Conservation (phyloP, 2,113 vertebrate species). For the Strix uralensis region DNA sequence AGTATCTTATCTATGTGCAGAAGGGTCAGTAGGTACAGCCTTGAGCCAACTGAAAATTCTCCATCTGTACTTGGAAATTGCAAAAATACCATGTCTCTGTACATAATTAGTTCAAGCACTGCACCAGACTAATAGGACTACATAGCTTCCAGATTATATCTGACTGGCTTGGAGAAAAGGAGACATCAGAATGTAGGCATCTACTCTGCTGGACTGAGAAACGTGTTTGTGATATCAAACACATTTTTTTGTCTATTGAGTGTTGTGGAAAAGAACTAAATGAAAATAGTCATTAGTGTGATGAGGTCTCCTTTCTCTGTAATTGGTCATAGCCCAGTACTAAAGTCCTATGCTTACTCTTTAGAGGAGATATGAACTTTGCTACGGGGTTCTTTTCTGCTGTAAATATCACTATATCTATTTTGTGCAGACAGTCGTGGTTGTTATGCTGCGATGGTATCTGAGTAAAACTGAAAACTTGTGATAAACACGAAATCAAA, state of each 20-base stretch:
- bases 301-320: background rate
- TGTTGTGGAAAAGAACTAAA: background rate
- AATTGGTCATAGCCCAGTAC: background rate
- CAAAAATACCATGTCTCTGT: background rate
- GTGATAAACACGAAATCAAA: background rate
- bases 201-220: background rate
- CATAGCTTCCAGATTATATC: background rate
- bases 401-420: background rate
- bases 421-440: background rate
- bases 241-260: background rate
- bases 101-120: background rate
- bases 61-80: background rate
- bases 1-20: background rate
- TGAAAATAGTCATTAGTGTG: background rate
- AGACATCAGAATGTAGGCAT: background rate
- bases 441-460: background rate
- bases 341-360: background rate
- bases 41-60: background rate
- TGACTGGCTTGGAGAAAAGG: background rate
- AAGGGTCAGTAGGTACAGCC: background rate
- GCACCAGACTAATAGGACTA: background rate
- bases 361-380: background rate
- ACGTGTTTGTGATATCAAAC: background rate
- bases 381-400: background rate
- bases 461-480: background rate